Evolutionary conservation across 2,113 vertebrate species (phyloP), one percentile per base, ranked within the genome.

Genomic region (Pseudopipra pipra): DNA sequence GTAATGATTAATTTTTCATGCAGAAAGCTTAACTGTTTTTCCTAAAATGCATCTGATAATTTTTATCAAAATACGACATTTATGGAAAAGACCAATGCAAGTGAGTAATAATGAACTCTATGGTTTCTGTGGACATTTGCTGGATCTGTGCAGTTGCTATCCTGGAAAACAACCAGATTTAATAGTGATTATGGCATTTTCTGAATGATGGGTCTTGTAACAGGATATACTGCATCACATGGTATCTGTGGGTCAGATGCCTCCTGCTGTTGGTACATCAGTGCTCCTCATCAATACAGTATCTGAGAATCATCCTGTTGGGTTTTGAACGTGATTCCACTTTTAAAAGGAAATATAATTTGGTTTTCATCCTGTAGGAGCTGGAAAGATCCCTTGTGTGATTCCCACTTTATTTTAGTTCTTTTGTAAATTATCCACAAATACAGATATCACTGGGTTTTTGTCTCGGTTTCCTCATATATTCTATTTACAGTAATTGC

Each of bases 1-100:
- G 37, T 83, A 87, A 95, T 83, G 51, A 82, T 82, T 81, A 61
- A 52, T 91, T 96, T 94, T 88, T 93, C 78, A 80, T 67, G 28
- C 39, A 83, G 67, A 89, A 89, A 81, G n/a, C 49, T 65, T 56
- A 56, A 59, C 25, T 83, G 6, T 71, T 94, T 91, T 92, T 58
- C 52, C 31, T 81, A 68, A 84, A 86, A 92, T 44, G 28, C 56
- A 30, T 75, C 56, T 82, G 56, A 68, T 92, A 5, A 47, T 89
- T 95, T 89, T 71, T 81, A 41, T 77, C 33, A 28, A 58, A n/a
- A 59, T 55, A 17, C 13, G 62, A 0, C 9, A 17, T 12, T 77
- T 94, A 27, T 82, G 47, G 39, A 89, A 74, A 91, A 87, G 30
- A 56, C 51, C 35, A 35, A 5, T 74, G 20, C 25, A 51, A 70